These are phyloP conservation scores for Nyctereutes procyonoides DNA, from an alignment of 2,113 vertebrate genomes.

Conservation along the genomic window DNA sequence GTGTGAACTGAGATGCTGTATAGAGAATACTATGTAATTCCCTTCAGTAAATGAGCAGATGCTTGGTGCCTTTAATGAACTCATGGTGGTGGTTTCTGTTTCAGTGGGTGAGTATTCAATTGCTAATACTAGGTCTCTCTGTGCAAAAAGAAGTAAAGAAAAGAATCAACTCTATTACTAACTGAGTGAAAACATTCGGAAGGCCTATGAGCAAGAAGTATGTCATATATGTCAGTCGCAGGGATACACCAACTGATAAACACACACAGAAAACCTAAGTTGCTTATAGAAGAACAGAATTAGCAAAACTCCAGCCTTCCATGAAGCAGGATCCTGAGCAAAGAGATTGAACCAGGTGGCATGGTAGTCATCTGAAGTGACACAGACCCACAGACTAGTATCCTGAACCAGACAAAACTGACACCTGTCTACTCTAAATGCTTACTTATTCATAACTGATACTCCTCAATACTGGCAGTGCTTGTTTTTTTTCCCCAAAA, in stretches of 20 bases:
- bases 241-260: background rate
- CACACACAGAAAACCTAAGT: background rate
- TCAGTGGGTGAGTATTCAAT: background rate
- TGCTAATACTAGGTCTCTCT: background rate
- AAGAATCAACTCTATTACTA: background rate
- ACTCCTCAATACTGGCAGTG: background rate
- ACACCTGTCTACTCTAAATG: too few species aligned
- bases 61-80: background rate
- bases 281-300: fast-evolving
- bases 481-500: background rate
- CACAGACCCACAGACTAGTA: background rate
- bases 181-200: background rate
- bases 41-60: background rate
- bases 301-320: background rate
- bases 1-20: background rate
- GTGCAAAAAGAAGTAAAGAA: background rate
- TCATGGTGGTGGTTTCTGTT: background rate
- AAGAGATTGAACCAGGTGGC: background rate
- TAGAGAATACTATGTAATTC: background rate
- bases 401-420: background rate
- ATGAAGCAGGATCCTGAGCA: background rate
- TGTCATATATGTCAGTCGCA: background rate
- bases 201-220: background rate
- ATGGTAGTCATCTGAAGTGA: background rate
- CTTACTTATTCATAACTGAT: background rate